Base-by-base conservation (phyloP, 1,140 invertebrate species). In the Drosophila sturtevanti region DNA sequence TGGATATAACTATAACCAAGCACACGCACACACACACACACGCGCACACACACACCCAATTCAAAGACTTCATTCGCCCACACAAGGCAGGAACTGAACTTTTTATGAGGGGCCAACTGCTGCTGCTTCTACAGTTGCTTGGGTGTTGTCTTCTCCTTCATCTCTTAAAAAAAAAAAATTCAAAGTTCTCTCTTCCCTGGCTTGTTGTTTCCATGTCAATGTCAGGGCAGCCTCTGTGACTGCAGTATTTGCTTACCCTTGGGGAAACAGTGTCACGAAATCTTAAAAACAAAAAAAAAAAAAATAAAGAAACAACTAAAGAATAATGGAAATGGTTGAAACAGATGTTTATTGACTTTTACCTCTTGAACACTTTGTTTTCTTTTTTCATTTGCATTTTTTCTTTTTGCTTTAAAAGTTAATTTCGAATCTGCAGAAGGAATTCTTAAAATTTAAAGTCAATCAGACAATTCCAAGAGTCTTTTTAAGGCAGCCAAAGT, bases 151-250 rank as follows among this genome's bases (percentile, higher is more conserved):
- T 51, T 41, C 59, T 67, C 44, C 72, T 35, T 22, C 41, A 9
- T 18, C 41, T 16, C 7, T 10, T n/a, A 7, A 4, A 55, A 9
- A 16, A n/a, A 14, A 27, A 7, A 31, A 55, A 34, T 24, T 27
- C 31, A 31, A 35, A 56, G 54, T 56, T 56, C n/a, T 66, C 41
- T 44, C 27, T 31, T 31, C 27, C 44, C 35, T 38, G 52, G 41
- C 71, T 37, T 71, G 65, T 56, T 65, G 63, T 48, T 21, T 48
- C 14, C 81, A 77, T 81, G 81, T 85, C 82, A 85, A 85, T 85
- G 78, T 85, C 81, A 85, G 74, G 60, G 37, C 24, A 34, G 54
- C 31, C 18, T 27, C 38, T n/a, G 9, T 31, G 48, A 18, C 14
- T 65, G 63, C 72, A 68, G 55, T 56, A 9, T 44, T 48, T 11